phyloP scores from a whole-genome alignment of 2,888 invertebrate genomes.

The Teinopalpus imperialis region DNA sequence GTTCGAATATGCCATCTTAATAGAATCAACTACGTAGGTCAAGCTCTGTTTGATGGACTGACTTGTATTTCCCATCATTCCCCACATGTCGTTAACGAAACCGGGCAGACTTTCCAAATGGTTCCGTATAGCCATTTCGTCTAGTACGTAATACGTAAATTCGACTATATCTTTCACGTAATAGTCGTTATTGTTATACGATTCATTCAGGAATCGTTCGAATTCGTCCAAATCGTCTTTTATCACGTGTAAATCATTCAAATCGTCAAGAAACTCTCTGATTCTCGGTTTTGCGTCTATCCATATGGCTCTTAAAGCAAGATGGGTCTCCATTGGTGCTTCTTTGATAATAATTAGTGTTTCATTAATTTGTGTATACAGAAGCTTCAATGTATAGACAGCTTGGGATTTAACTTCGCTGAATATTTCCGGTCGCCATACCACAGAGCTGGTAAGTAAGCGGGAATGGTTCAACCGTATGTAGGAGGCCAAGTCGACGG shows the following conservation, averaged over 20 bases:
- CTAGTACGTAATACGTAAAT: constrained; percentile 85
- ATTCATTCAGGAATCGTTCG: constrained; percentile 86
- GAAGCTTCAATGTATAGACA: constrained; percentile 52
- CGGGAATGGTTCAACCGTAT: constrained; percentile 92
- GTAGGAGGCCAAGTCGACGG: constrained; percentile 90
- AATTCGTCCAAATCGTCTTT: constrained; percentile 88
- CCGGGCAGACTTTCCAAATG: constrained; percentile 90
- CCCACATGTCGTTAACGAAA: constrained; percentile 91
- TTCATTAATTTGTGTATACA: constrained; percentile 70
- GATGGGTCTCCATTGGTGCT: constrained; percentile 85
- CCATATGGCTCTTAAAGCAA: constrained; percentile 87
- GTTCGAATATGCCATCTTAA: constrained; percentile 87
- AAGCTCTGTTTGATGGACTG: constrained; percentile 89
- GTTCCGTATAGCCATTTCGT: constrained; percentile 89
- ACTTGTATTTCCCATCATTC: constrained; percentile 92
- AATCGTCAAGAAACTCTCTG: constrained; percentile 86
- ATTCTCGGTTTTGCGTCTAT: constrained; percentile 87
- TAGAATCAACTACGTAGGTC: constrained; percentile 87
- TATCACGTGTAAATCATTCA: constrained; percentile 86
- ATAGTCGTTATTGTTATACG: constrained; percentile 91
- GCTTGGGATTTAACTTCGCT: constrained; percentile 63
- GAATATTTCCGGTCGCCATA: constrained; percentile 90
- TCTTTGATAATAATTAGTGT: constrained; percentile 69
- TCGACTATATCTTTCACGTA: constrained; percentile 90
- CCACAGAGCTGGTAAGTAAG: constrained; percentile 88